Percentiles rank a stretch among this genome's conserved stretches.
These are phyloP conservation scores for Morbakka virulenta DNA, from an alignment of 30 jellyfish, hydroid and myxozoan genomes.

Conservation along the genomic window DNA sequence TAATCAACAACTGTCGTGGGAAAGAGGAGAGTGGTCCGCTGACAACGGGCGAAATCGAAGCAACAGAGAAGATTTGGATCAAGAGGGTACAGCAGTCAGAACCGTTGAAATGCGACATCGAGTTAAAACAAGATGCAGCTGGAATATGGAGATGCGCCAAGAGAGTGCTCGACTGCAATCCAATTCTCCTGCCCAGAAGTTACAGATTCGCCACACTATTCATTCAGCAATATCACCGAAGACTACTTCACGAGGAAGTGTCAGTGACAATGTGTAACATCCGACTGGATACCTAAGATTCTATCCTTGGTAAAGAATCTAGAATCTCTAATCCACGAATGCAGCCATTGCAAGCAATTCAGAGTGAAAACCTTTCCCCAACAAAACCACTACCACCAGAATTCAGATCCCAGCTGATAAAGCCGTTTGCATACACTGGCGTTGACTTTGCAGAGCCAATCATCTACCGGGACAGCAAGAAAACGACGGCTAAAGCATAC, in stretches of 20 bases:
- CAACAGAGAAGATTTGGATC: conserved; percentile 16
- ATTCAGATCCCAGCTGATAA: conserved; percentile 19
- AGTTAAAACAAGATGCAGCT: neutral
- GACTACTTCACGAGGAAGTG: conserved; percentile 48
- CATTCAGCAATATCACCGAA: conserved; percentile 30
- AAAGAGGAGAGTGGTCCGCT: conserved; percentile 11
- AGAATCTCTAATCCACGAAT: neutral
- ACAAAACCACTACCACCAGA: conserved; percentile 12
- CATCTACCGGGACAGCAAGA: conserved; percentile 13
- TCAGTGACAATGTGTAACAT: conserved; percentile 22
- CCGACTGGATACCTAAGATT: conserved; percentile 39
- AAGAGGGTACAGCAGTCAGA: conserved; percentile 19
- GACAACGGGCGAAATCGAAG: conserved; percentile 15
- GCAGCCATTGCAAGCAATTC: conserved; percentile 24
- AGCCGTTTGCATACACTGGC: conserved; percentile 29
- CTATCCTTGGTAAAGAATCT: conserved; percentile 2
- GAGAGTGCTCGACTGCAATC: conserved; percentile 30
- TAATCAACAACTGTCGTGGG: conserved; percentile 24
- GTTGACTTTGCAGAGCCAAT: conserved; percentile 31
- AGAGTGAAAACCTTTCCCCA: conserved; percentile 18
- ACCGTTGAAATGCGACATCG: conserved; percentile 5
- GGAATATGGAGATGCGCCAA: conserved; percentile 45
- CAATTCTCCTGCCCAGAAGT: conserved; percentile 39
- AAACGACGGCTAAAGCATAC: conserved; percentile 4
- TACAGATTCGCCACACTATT: conserved; percentile 15